These are phyloP conservation scores for Muscidifurax raptorellus DNA, from an alignment of 1,140 invertebrate genomes.

Conservation along the genomic window DNA sequence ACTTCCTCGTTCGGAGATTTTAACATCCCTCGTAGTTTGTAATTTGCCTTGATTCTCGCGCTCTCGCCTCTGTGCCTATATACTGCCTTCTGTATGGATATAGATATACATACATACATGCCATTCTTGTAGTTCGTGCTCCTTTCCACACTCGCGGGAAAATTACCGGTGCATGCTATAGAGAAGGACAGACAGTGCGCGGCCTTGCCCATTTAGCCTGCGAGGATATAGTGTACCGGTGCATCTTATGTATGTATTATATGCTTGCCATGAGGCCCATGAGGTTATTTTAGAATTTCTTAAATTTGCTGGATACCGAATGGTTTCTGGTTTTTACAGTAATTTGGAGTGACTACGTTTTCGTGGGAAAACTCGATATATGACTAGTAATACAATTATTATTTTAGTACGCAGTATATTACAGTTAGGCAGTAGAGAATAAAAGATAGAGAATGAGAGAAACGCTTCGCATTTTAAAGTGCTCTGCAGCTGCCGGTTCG, in stretches of 20 bases:
- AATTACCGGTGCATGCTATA: neutral
- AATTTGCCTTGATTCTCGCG: slow-evolving; percentile 43
- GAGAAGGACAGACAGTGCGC: neutral
- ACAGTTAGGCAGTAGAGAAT: neutral
- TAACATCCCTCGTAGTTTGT: slow-evolving; percentile 30
- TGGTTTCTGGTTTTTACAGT: too few relatives aligned
- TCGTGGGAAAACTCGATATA: neutral
- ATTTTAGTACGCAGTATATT: neutral
- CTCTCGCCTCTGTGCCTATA: slow-evolving; percentile 10
- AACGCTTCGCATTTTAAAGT: slow-evolving; percentile 1
- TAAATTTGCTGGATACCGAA: too few relatives aligned
- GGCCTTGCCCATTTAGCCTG: neutral
- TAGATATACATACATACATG: too few relatives aligned
- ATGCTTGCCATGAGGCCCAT: neutral
- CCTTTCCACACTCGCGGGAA: neutral
- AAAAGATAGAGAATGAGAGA: neutral
- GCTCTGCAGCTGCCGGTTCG: neutral
- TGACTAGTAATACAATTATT: neutral
- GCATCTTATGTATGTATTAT: neutral
- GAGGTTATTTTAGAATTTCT: neutral
- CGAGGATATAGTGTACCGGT: neutral
- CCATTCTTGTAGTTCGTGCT: neutral
- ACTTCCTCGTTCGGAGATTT: slow-evolving; percentile 11
- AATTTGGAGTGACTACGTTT: too few relatives aligned
- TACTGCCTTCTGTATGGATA: neutral